phyloP scores from a whole-genome alignment of 2,113 vertebrate genomes.

The Scartelaos histophorus region DNA sequence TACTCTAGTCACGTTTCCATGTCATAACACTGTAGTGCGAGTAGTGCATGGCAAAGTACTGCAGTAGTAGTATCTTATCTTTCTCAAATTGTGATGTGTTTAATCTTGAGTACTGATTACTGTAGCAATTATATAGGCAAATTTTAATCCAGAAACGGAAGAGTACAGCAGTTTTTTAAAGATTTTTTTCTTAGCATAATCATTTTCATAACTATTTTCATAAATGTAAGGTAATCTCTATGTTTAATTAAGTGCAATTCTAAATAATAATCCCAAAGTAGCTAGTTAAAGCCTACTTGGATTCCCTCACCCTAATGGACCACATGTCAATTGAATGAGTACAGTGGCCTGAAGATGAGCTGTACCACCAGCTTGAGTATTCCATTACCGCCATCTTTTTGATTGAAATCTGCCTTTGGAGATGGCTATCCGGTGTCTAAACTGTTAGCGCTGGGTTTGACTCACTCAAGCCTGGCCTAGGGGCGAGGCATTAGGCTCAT shows the following conservation, averaged over 20 bases:
- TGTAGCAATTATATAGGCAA: too few species aligned
- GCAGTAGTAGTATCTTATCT: too few species aligned
- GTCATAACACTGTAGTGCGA: background rate
- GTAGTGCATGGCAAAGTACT: background rate
- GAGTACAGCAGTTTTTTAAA: too few species aligned
- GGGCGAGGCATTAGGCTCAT: constrained; percentile 44
- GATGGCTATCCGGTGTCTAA: constrained; percentile 42
- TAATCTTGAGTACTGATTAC: too few species aligned
- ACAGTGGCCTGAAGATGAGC: background rate
- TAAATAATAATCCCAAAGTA: background rate
- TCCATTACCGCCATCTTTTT: constrained; percentile 19
- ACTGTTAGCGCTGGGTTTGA: constrained; percentile 34
- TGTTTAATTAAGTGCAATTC: background rate
- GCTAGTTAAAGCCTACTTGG: background rate
- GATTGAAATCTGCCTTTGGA: constrained; percentile 38
- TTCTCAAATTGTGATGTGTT: too few species aligned
- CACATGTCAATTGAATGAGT: background rate
- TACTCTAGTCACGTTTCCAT: background rate
- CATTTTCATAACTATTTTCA: too few species aligned
- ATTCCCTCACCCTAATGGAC: background rate
- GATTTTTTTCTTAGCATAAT: too few species aligned
- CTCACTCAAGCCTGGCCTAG: constrained; percentile 38
- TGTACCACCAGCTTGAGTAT: constrained; percentile 5
- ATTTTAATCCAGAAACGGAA: too few species aligned
- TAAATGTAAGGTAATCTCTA: too few species aligned